phyloP scores from a whole-genome alignment of 2,797 vertebrate species.

The Sebastes itinus region DNA sequence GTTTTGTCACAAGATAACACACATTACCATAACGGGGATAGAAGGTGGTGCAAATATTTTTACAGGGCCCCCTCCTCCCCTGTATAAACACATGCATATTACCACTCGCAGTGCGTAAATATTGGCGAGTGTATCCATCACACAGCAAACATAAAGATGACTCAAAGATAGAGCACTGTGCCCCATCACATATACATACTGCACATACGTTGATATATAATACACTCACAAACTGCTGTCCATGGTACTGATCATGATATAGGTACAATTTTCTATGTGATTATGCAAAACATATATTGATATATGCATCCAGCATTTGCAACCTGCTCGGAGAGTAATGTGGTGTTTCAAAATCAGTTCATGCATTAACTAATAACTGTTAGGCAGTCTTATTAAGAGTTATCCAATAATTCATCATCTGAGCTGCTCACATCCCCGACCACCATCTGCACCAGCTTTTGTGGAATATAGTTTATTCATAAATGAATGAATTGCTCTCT shows the following conservation, averaged over 20 bases:
- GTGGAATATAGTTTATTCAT: slow-evolving; percentile 42
- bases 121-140: slow-evolving; percentile 44
- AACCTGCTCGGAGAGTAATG: slow-evolving; percentile 2
- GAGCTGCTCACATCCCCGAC: slow-evolving; percentile 37
- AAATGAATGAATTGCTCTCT: slow-evolving; percentile 34
- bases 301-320: slow-evolving; percentile 6
- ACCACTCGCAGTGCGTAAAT: slow-evolving; percentile 44
- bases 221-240: background rate
- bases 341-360: slow-evolving; percentile 35
- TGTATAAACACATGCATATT: slow-evolving; percentile 53
- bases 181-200: background rate
- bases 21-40: slow-evolving; percentile 42
- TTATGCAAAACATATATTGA: slow-evolving; percentile 33
- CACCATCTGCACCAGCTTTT: slow-evolving; percentile 33
- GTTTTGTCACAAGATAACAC: slow-evolving; percentile 60
- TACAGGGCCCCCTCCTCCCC: slow-evolving; percentile 9
- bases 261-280: slow-evolving; percentile 4
- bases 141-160: slow-evolving; percentile 38
- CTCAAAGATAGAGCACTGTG: slow-evolving; percentile 8
- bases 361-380: slow-evolving; percentile 30
- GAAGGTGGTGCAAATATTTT: slow-evolving; percentile 64
- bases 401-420: slow-evolving; percentile 53
- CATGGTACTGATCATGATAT: background rate
- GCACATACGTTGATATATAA: background rate
- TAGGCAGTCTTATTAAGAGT: slow-evolving; percentile 15